Conservation (phyloP, 2,797 vertebrate genomes). For the Chrysolophus pictus region DNA sequence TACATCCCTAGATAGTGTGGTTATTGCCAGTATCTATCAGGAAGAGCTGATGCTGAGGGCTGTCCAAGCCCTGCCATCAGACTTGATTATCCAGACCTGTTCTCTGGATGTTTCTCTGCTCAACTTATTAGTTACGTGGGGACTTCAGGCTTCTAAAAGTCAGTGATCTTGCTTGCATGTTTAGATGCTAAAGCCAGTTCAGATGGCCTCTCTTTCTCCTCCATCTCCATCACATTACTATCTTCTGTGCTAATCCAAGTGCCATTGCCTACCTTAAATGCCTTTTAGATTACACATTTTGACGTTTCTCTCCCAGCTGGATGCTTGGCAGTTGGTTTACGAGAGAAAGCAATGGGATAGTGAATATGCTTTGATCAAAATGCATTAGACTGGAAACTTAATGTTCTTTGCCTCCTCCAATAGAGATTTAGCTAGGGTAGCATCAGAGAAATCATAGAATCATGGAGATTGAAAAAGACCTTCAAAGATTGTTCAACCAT, state of each 20-base stretch:
- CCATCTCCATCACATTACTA: rapidly evolving
- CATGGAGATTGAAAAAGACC: too few relatives aligned
- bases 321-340: not conserved
- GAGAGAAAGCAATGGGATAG: not conserved
- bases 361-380: not conserved
- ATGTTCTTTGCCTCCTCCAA: not conserved
- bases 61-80: not conserved
- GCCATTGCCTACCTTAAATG: not conserved
- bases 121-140: not conserved
- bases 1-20: not conserved
- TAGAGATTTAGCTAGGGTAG: not conserved
- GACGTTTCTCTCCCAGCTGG: not conserved
- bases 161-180: not conserved
- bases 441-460: not conserved
- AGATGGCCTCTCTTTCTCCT: not conserved
- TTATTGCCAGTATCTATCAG: not conserved
- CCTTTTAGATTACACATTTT: not conserved
- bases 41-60: not conserved
- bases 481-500: too few relatives aligned
- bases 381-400: not conserved
- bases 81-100: not conserved
- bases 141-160: not conserved
- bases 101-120: not conserved
- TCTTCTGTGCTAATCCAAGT: not conserved
- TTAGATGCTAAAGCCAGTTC: not conserved